These are phyloP conservation scores for Plutomurus gul DNA, from an alignment of 1,140 invertebrate species.

Conservation along the genomic window DNA sequence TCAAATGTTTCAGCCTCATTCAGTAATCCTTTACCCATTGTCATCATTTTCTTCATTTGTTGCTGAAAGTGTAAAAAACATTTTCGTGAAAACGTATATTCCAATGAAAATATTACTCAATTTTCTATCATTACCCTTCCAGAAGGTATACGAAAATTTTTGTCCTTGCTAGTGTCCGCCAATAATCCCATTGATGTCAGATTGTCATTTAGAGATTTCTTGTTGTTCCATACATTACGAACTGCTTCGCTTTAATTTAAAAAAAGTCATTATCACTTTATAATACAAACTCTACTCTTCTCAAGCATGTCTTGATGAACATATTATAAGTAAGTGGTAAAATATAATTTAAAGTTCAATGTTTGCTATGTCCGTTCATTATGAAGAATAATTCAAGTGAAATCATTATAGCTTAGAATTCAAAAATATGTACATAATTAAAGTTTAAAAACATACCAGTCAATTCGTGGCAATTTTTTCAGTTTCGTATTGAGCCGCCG, in stretches of 20 bases:
- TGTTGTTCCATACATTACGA: constrained; percentile 47
- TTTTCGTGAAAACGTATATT: background rate
- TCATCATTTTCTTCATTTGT: too few relatives aligned
- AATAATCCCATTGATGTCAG: constrained; percentile 49
- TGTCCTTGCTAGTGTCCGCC: constrained; percentile 42
- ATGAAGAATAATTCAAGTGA: background rate
- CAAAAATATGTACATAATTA: background rate
- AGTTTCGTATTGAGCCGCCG: constrained; percentile 37
- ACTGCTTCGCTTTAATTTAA: constrained; percentile 46
- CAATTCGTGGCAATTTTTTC: constrained; percentile 47
- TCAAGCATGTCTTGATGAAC: too few relatives aligned
- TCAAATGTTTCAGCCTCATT: background rate
- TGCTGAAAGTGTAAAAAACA: background rate
- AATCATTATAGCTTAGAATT: background rate
- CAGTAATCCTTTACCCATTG: background rate
- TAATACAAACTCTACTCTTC: too few relatives aligned
- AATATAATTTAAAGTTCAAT: too few relatives aligned
- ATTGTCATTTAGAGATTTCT: constrained; percentile 46
- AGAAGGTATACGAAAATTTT: background rate
- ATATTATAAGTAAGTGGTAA: too few relatives aligned
- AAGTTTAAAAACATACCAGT: constrained; percentile 40
- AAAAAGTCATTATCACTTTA: background rate
- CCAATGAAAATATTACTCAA: background rate
- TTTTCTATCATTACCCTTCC: background rate
- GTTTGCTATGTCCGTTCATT: background rate